phyloP scores from a whole-genome alignment of 2,888 invertebrate species.

The Desoria tigrina region DNA sequence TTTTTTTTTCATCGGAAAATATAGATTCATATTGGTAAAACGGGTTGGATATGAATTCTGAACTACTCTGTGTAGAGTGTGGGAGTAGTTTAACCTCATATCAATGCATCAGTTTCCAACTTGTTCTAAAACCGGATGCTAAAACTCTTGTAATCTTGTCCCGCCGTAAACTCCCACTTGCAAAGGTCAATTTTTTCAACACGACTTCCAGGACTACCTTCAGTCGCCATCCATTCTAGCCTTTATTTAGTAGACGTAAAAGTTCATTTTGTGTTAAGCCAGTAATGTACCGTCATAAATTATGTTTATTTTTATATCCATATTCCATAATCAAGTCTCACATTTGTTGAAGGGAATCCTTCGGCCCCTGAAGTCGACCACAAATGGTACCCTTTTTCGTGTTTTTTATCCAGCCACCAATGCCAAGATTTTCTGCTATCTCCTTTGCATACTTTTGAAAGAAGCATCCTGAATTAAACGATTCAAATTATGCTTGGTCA shows the following conservation, averaged over 20 bases:
- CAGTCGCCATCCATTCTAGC: slow-evolving; percentile 77
- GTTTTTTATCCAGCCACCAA: slow-evolving; percentile 91
- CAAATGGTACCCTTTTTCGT: slow-evolving; percentile 82
- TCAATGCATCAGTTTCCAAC: background rate
- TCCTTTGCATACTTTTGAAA: slow-evolving; percentile 87
- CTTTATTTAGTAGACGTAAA: slow-evolving; percentile 59
- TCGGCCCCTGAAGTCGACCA: slow-evolving; percentile 84
- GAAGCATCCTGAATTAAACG: slow-evolving; percentile 76
- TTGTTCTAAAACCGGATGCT: slow-evolving; percentile 71
- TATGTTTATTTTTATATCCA: background rate
- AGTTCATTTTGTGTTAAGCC: background rate
- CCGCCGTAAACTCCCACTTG: slow-evolving; percentile 75
- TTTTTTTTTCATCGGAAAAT: no score
- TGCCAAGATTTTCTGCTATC: slow-evolving; percentile 69
- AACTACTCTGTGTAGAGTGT: no score
- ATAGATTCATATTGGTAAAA: no score
- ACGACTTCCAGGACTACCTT: slow-evolving; percentile 80
- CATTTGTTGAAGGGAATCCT: slow-evolving; percentile 78
- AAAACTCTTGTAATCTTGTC: slow-evolving; percentile 71
- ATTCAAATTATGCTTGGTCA: background rate
- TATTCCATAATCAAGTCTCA: slow-evolving; percentile 60
- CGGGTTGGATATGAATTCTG: no score
- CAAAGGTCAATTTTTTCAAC: slow-evolving; percentile 79
- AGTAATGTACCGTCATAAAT: background rate
- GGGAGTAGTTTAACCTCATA: no score